Evolutionary conservation across 2,888 invertebrate species (phyloP).

Genomic region (Lasioglossum zephyrum): DNA sequence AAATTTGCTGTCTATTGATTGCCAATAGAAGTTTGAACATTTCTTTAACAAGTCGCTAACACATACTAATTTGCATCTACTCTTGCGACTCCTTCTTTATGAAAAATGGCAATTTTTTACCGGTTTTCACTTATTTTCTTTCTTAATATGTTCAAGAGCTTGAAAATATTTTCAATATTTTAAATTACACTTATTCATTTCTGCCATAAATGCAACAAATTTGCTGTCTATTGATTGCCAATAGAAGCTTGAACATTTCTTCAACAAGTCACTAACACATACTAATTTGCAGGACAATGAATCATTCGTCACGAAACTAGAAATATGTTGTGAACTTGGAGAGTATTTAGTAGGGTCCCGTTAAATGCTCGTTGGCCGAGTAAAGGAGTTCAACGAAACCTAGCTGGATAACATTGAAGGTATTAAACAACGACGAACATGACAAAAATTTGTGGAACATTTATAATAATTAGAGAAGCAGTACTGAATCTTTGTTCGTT

Average conservation of each 20-base stretch:
- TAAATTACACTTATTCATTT: no score
- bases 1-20: no score
- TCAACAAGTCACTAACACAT: background rate
- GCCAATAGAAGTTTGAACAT: background rate
- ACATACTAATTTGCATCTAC: background rate
- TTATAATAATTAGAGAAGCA: background rate
- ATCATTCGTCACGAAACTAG: background rate
- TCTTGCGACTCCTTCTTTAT: no score
- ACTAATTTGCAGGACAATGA: background rate
- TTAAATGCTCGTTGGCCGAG: constrained; percentile 2
- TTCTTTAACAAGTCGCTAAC: background rate
- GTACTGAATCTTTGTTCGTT: background rate
- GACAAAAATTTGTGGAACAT: background rate
- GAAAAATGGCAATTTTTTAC: no score
- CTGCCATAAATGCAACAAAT: no score
- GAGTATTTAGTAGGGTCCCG: background rate
- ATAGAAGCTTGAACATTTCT: background rate
- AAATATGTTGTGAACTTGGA: background rate
- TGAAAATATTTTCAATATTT: no score
- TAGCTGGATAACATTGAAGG: background rate
- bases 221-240: background rate
- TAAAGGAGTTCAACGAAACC: background rate
- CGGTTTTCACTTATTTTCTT: no score
- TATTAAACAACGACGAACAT: background rate
- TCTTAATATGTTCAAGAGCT: no score